phyloP scores from a whole-genome alignment of 2,113 vertebrate genomes.

The Eurystomus gularis region DNA sequence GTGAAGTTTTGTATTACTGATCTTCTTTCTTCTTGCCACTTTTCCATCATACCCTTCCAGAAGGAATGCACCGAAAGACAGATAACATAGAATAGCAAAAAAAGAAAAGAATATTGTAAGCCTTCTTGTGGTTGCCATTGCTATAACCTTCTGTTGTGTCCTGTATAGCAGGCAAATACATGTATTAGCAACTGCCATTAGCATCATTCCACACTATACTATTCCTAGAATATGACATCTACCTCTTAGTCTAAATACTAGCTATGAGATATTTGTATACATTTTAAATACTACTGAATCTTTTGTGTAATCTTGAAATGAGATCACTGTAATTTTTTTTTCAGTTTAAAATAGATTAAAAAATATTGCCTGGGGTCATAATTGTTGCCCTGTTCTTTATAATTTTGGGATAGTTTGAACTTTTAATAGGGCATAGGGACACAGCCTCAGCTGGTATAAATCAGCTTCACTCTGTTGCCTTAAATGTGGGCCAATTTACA shows the following conservation, averaged over 20 bases:
- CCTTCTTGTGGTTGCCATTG: conserved; percentile 6
- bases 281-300: conserved; percentile 17
- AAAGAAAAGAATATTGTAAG: conserved; percentile 18
- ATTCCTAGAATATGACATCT: conserved; percentile 77
- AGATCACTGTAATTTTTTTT: not conserved
- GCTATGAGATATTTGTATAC: conserved; percentile 74
- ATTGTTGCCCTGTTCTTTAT: conserved; percentile 24
- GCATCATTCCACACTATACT: conserved; percentile 6
- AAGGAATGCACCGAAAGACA: conserved; percentile 63
- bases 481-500: conserved; percentile 57
- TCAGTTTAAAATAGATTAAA: not conserved
- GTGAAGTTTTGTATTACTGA: conserved; percentile 34
- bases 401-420: not conserved
- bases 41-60: conserved; percentile 68
- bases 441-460: conserved; percentile 63
- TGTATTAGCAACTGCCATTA: conserved; percentile 17
- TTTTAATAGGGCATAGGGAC: conserved; percentile 4
- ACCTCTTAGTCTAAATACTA: conserved; percentile 79
- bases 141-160: conserved; percentile 8
- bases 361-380: not conserved
- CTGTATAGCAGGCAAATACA: conserved; percentile 22
- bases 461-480: conserved; percentile 63
- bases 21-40: conserved; percentile 18
- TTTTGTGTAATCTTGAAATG: conserved; percentile 34
- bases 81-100: conserved; percentile 49